A percentile compares a stretch with the other conserved stretches of the same genome.
Conservation (phyloP, 2,888 invertebrate genomes). For the Dione juno region DNA sequence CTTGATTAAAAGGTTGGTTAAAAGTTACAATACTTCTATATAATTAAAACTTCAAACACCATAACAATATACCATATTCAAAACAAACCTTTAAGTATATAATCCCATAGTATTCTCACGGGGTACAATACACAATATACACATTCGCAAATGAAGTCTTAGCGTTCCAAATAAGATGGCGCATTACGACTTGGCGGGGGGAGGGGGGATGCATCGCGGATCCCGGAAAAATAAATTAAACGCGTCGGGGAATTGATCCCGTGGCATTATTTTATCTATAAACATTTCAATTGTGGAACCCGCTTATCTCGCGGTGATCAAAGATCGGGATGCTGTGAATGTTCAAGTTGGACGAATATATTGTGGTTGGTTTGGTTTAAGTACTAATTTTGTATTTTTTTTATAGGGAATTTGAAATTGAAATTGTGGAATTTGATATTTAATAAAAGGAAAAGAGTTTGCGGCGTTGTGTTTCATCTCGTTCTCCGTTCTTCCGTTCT, state of each 20-base stretch:
- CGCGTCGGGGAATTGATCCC: conserved; percentile 72
- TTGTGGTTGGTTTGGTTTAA: no score
- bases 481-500: no score
- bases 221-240: conserved; percentile 74
- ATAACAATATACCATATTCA: neutral
- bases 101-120: conserved; percentile 13
- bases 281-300: conserved; percentile 76
- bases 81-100: conserved; percentile 4
- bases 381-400: no score
- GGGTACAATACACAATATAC: conserved; percentile 17
- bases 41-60: no score
- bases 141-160: conserved; percentile 50
- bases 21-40: no score
- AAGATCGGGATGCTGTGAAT: conserved; percentile 27
- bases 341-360: neutral
- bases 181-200: conserved; percentile 36
- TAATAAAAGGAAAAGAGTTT: no score
- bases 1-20: no score
- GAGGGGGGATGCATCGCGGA: conserved; percentile 41
- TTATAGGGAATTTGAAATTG: no score
- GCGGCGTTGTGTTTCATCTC: no score
- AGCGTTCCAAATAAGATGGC: conserved; percentile 46
- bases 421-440: no score
- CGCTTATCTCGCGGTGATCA: conserved; percentile 48
- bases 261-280: conserved; percentile 76